Evolutionary conservation across 2,113 vertebrate genomes (phyloP).

Genomic region (Rhinopomastus cyanomelas): DNA sequence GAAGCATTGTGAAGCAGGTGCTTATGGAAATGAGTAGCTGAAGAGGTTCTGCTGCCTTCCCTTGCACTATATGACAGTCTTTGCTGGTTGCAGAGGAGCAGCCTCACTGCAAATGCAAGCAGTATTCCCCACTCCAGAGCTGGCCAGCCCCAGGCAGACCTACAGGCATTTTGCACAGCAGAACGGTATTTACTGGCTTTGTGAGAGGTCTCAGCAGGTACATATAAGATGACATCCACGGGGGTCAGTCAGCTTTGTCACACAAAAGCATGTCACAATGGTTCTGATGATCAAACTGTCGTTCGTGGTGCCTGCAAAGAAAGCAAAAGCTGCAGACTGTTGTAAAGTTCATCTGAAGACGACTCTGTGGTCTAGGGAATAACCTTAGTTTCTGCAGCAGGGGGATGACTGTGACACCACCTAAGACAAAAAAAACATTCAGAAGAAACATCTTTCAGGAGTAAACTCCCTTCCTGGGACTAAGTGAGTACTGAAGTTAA

Average conservation of each 20-base stretch:
- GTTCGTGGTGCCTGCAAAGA: not conserved
- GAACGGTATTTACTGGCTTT: not conserved
- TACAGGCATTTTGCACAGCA: not conserved
- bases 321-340: not conserved
- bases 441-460: not conserved
- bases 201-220: not conserved
- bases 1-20: not conserved
- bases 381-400: not conserved
- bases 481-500: not conserved
- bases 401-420: not conserved
- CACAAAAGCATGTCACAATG: no score
- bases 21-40: not conserved
- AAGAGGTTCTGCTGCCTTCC: not conserved
- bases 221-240: rapidly evolving
- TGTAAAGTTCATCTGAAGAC: rapidly evolving
- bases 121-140: not conserved
- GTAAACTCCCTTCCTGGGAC: not conserved
- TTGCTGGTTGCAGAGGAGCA: not conserved
- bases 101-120: not conserved
- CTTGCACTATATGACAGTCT: not conserved
- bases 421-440: not conserved
- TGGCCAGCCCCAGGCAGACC: not conserved
- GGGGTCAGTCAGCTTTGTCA: not conserved
- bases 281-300: not conserved
- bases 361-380: not conserved